These are phyloP conservation scores for Eurystomus glaucurus DNA, from an alignment of 2,797 vertebrate species.

Conservation along the genomic window DNA sequence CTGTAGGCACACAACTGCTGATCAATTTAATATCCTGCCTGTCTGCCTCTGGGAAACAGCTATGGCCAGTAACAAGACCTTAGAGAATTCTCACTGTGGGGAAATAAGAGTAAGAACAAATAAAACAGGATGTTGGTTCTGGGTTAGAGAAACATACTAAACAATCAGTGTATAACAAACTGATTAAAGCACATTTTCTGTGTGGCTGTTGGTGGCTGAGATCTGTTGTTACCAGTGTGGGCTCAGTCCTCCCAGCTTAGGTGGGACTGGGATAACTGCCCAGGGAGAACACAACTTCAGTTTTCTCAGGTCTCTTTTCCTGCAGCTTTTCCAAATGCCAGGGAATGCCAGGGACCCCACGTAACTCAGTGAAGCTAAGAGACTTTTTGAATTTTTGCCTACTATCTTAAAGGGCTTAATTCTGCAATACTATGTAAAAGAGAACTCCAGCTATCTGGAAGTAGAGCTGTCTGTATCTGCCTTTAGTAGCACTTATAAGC, in stretches of 20 bases:
- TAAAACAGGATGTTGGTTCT: neutral
- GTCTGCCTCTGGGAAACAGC: neutral
- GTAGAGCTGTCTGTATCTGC: constrained; percentile 15
- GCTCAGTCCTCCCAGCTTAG: neutral
- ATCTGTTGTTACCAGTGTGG: neutral
- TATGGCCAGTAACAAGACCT: neutral
- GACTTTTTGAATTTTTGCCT: neutral
- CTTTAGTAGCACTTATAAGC: neutral
- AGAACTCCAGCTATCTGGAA: neutral
- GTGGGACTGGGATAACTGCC: neutral
- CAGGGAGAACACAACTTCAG: neutral
- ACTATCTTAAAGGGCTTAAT: neutral
- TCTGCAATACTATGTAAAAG: neutral
- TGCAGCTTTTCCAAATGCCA: neutral
- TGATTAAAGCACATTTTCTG: neutral
- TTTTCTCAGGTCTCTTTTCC: neutral
- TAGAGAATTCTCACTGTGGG: neutral
- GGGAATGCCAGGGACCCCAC: neutral
- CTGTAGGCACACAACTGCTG: neutral
- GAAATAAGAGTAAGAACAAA: neutral
- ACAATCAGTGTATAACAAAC: neutral
- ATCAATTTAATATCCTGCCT: neutral
- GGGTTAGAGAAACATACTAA: neutral
- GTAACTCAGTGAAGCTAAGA: neutral
- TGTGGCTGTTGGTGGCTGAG: neutral